A percentile compares a stretch with the other conserved stretches of the same genome.
Conservation (phyloP, 2,888 invertebrate species). For the Elmis aenea region DNA sequence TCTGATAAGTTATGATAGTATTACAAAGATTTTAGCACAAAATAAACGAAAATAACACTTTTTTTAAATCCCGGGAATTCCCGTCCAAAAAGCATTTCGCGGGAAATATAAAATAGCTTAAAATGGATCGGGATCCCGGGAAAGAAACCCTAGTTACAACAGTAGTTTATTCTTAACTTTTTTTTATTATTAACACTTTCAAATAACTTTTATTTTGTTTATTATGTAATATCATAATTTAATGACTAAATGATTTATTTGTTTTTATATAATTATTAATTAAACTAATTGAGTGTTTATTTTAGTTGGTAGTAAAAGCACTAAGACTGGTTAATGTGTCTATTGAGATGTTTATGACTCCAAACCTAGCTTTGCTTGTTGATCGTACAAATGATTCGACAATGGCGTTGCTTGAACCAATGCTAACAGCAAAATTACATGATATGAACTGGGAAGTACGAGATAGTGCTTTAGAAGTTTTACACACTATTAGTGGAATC, state of each 20-base stretch:
- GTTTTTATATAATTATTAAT: background rate
- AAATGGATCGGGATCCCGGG: no score
- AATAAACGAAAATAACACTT: no score
- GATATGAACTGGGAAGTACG: constrained; percentile 74
- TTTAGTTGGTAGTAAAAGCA: constrained; percentile 65
- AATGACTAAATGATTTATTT: background rate
- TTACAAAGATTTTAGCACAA: no score
- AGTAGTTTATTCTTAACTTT: no score
- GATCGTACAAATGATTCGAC: constrained; percentile 59
- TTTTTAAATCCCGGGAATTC: no score
- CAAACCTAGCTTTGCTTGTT: constrained; percentile 68
- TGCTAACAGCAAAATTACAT: constrained; percentile 65
- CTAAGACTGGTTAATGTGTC: constrained; percentile 65
- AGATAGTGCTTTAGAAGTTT: constrained; percentile 69
- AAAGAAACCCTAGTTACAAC: no score
- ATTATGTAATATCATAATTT: no score
- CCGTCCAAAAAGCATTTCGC: no score
- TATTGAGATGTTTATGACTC: constrained; percentile 70
- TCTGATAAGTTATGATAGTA: no score
- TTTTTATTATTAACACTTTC: no score
- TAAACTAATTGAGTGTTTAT: constrained; percentile 22
- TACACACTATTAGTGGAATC: constrained; percentile 64
- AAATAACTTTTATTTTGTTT: no score
- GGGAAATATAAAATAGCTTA: no score
- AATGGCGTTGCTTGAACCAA: constrained; percentile 60